A percentile compares a stretch with the other conserved stretches of the same genome.
These are phyloP conservation scores for Syrista parreyssii DNA, from an alignment of 2,888 invertebrate species.

Conservation along the genomic window DNA sequence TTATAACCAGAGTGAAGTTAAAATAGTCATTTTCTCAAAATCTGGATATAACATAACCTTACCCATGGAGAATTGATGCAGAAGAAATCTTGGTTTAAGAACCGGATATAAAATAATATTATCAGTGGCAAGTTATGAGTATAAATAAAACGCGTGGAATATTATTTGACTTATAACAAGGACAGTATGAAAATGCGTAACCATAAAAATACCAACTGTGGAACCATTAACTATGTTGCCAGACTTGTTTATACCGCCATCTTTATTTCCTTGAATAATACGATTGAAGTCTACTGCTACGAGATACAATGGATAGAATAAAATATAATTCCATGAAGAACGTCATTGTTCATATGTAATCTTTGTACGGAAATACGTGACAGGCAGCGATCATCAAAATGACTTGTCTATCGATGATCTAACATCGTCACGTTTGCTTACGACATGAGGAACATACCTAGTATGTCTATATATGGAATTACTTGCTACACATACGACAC, in stretches of 20 bases:
- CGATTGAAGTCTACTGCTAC: not conserved
- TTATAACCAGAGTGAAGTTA: not conserved
- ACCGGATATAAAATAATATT: not conserved
- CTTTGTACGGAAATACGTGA: not conserved
- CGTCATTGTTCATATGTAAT: not conserved
- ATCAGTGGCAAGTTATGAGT: not conserved
- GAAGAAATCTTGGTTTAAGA: not conserved
- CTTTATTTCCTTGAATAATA: not conserved
- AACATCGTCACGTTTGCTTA: not conserved
- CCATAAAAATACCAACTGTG: not conserved
- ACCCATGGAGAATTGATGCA: not conserved
- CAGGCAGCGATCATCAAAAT: not conserved
- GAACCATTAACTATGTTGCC: not conserved
- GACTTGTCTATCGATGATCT: not conserved
- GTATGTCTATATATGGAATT: not conserved
- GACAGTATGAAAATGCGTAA: not conserved
- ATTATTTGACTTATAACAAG: not conserved
- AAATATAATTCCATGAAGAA: not conserved
- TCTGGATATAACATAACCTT: not conserved
- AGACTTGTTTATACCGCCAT: not conserved
- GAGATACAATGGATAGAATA: not conserved
- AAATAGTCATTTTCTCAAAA: not conserved
- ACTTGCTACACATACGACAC: not conserved
- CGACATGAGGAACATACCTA: not conserved
- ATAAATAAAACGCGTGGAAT: not conserved